Conservation (phyloP, 2,888 invertebrate species). For the Drosophila merina region DNA sequence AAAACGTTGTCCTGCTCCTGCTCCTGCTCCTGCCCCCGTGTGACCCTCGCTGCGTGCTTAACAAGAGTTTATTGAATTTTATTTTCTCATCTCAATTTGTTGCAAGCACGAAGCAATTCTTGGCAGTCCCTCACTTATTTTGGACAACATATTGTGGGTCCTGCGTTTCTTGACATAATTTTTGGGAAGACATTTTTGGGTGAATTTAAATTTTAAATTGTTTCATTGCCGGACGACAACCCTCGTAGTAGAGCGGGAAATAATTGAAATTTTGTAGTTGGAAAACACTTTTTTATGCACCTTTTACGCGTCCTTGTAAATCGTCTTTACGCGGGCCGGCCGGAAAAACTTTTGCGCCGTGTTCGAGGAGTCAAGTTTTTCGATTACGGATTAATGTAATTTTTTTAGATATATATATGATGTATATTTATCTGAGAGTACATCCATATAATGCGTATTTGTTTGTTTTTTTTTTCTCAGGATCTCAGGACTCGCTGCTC, state of each 20-base stretch:
- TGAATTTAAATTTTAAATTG: constrained; percentile 78
- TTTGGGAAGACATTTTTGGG: constrained; percentile 25
- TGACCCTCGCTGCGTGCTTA: constrained; percentile 65
- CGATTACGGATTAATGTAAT: constrained; percentile 81
- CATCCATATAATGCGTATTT: background rate
- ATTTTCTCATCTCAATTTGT: constrained; percentile 78
- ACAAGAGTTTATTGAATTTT: constrained; percentile 80
- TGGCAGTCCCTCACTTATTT: constrained; percentile 37
- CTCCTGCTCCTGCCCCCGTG: constrained; percentile 25
- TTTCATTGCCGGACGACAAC: constrained; percentile 60
- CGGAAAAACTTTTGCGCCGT: constrained; percentile 58
- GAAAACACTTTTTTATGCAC: constrained; percentile 60
- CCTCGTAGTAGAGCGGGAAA: constrained; percentile 38
- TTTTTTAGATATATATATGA: constrained; percentile 55
- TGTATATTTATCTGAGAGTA: constrained; percentile 2
- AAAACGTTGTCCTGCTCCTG: constrained; percentile 73
- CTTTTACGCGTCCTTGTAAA: constrained; percentile 60
- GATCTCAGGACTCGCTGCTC: constrained; percentile 50
- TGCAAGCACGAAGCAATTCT: constrained; percentile 44
- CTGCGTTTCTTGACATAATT: constrained; percentile 34
- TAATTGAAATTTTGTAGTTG: constrained; percentile 78
- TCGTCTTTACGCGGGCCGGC: constrained; percentile 58
- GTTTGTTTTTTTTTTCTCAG: constrained; percentile 21
- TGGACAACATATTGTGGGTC: constrained; percentile 69
- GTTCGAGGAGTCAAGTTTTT: constrained; percentile 71